phyloP scores from a whole-genome alignment of 2,888 invertebrate genomes.

The Ischnura elegans region DNA sequence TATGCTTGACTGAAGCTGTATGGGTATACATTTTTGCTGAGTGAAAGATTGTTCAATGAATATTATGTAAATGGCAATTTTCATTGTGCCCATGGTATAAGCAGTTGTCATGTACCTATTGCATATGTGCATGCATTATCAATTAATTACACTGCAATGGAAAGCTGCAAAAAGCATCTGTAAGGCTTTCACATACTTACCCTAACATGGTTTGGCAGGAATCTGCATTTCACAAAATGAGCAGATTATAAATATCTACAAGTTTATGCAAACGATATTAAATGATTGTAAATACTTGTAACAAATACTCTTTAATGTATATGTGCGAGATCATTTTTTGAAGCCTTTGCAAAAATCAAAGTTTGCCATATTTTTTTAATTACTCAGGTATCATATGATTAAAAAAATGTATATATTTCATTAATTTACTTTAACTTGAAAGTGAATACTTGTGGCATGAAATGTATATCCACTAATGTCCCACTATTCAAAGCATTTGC shows the following conservation, averaged over 20 bases:
- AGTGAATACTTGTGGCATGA: slow-evolving; percentile 65
- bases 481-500: slow-evolving; percentile 63
- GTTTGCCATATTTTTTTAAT: slow-evolving; percentile 67
- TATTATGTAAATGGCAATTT: slow-evolving; percentile 55
- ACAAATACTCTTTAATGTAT: slow-evolving; percentile 66
- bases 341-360: slow-evolving; percentile 67
- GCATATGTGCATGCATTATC: slow-evolving; percentile 53
- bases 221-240: slow-evolving; percentile 62
- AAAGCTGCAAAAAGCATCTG: slow-evolving; percentile 60
- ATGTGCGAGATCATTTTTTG: slow-evolving; percentile 64
- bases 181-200: slow-evolving; percentile 57
- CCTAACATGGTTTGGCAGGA: slow-evolving; percentile 52
- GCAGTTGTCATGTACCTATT: slow-evolving; percentile 56
- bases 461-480: slow-evolving; percentile 63
- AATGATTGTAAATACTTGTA: slow-evolving; percentile 63
- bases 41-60: slow-evolving; percentile 55
- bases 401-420: slow-evolving; percentile 65
- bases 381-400: slow-evolving; percentile 67
- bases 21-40: slow-evolving; percentile 61
- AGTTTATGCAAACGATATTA: slow-evolving; percentile 60
- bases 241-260: slow-evolving; percentile 66
- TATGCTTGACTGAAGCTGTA: slow-evolving; percentile 64
- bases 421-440: slow-evolving; percentile 66
- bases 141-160: slow-evolving; percentile 62
- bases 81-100: slow-evolving; percentile 61